A percentile compares a stretch with the other conserved stretches of the same genome.
Conservation (phyloP, 2,797 vertebrate species). For the Cossypha heuglini region DNA sequence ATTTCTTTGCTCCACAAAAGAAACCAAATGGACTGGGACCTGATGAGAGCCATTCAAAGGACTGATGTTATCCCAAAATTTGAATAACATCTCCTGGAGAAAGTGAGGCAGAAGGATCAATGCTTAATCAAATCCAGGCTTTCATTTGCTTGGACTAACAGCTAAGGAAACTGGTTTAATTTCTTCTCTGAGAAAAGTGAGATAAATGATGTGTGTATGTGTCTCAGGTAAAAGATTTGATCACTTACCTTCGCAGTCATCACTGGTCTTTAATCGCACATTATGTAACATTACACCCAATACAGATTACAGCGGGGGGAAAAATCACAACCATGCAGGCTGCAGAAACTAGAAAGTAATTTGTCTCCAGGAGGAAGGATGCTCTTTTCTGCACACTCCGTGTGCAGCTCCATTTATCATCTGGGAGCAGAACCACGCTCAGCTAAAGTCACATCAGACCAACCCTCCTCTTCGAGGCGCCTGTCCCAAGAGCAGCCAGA, state of each 20-base stretch:
- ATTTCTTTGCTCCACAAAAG: not conserved
- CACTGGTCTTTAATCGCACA: slow-evolving; percentile 43
- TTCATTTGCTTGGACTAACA: slow-evolving; percentile 38
- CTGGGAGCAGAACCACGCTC: not conserved
- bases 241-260: slow-evolving; percentile 53
- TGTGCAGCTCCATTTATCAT: slow-evolving; percentile 51
- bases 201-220: slow-evolving; percentile 33
- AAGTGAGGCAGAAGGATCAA: not conserved
- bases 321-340: slow-evolving; percentile 4
- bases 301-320: not conserved
- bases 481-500: not conserved
- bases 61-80: not conserved
- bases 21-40: not conserved
- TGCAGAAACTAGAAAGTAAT: slow-evolving; percentile 34
- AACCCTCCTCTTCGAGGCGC: not conserved
- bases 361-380: slow-evolving; percentile 43
- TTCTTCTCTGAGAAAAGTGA: slow-evolving; percentile 55
- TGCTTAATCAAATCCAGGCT: slow-evolving; percentile 1
- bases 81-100: not conserved
- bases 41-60: not conserved
- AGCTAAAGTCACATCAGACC: not conserved
- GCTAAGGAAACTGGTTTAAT: slow-evolving; percentile 39
- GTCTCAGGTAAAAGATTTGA: slow-evolving; percentile 45
- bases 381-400: slow-evolving; percentile 6
- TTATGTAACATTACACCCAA: slow-evolving; percentile 39